Base-by-base conservation (phyloP, 2,888 invertebrate species). In the Phyto melanocephala region DNA sequence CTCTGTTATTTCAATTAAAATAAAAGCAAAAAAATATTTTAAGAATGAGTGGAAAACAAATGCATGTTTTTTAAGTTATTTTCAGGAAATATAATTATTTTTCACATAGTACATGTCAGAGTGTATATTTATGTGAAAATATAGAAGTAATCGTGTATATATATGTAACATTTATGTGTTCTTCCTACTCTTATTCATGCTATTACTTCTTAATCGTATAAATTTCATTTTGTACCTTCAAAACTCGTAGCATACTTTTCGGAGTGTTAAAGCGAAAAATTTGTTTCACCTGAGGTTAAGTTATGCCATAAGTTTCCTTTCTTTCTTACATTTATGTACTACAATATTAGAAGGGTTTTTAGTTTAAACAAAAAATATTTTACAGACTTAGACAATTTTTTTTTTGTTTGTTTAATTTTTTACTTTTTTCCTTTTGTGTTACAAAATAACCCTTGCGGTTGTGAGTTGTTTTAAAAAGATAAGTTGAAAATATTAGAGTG, bases 11-110 rank as follows among this genome's bases (percentile, higher is more conserved):
- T 24, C 50, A 13, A 22, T n/a, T 13, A 24, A 24, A 13, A 35
- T 15, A 33, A 54, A 8, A 54, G 10, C 6, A 28, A 20, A 20
- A 50, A 22, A 22, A 45, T 10, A n/a, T 20, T 20, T 28, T 28
- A 33, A 42, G 40, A 45, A 28, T 20, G 17, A 17, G 20, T 8
- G 13, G 1, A 45, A 56, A 58, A 20, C n/a, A 56, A 45, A 52
- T 56, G 33, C 45, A 33, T 45, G 33, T 70, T 42, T 8, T 63
- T 40, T 62, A 42, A 72, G 52, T 62, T 72, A 52, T 42, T 10
- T 17, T 20, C 33, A 50, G 33, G 52, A 33, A 52, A 52, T 52
- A 33, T 52, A 20, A 33, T 52, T 72, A 52, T 10, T 40, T 35
- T 50, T 3, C 15, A 20, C n/a, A 33, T 37, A 6, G n/a, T n/a